Percentiles rank a stretch among this genome's conserved stretches.
These are phyloP conservation scores for Sclerodermus sp. DNA, from an alignment of 2,888 invertebrate genomes.

Conservation along the genomic window DNA sequence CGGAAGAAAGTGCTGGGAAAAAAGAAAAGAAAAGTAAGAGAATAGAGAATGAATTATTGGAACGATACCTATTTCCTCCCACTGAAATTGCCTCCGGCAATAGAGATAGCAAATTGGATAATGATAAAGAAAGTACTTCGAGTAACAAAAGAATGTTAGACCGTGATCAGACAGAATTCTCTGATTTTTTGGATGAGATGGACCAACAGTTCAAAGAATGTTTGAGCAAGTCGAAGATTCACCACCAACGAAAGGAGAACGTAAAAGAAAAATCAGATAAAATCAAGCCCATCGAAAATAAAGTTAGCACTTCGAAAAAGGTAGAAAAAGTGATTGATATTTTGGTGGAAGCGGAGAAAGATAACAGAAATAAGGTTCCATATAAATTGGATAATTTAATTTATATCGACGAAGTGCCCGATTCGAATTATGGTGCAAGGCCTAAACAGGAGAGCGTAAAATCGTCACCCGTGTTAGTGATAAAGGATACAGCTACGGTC, in stretches of 20 bases:
- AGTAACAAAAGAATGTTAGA: too few species aligned
- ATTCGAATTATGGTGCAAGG: slow-evolving; percentile 13
- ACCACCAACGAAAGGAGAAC: too few species aligned
- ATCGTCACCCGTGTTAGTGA: slow-evolving; percentile 16
- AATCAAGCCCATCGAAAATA: too few species aligned
- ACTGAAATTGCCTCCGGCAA: neutral
- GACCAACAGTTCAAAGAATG: slow-evolving; percentile 40
- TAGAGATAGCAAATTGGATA: too few species aligned
- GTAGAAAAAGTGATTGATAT: slow-evolving; percentile 44
- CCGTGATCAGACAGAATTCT: slow-evolving; percentile 37
- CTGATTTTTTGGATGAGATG: slow-evolving; percentile 46
- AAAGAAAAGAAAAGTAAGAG: slow-evolving; percentile 11
- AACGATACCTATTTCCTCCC: neutral
- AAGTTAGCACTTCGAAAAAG: slow-evolving; percentile 35
- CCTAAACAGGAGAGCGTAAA: slow-evolving; percentile 7
- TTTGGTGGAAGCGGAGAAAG: slow-evolving; percentile 39
- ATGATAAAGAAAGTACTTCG: too few species aligned
- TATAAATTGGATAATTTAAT: slow-evolving; percentile 19
- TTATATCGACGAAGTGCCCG: slow-evolving; percentile 8
- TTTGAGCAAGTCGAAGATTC: slow-evolving; percentile 24
- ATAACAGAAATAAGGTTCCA: slow-evolving; percentile 21
- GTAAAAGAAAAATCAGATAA: too few species aligned
- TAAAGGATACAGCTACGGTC: slow-evolving; percentile 34
- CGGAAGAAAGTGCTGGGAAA: slow-evolving; percentile 1
- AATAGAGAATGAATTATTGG: slow-evolving; percentile 9